phyloP scores from a whole-genome alignment of 2,113 vertebrate genomes.

The Chamaea fasciata region DNA sequence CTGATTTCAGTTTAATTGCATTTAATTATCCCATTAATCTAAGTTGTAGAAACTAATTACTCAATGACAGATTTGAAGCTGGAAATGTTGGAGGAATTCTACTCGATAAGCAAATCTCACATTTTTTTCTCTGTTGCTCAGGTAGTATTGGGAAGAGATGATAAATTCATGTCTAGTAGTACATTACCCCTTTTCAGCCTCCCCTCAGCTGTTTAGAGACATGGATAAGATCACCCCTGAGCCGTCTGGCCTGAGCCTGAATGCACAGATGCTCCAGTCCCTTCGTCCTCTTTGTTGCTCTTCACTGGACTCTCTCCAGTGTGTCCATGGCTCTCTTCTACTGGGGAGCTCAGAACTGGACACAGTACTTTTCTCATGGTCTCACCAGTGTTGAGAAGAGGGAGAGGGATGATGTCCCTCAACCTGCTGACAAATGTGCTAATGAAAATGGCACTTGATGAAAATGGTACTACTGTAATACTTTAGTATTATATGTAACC shows the following conservation, averaged over 20 bases:
- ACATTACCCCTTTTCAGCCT: neutral
- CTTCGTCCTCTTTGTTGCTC: neutral
- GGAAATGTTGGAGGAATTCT: neutral
- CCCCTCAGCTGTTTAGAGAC: neutral
- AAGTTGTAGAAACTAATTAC: neutral
- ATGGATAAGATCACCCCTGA: neutral
- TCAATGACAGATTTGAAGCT: neutral
- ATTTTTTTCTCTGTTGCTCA: neutral
- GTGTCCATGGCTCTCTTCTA: neutral
- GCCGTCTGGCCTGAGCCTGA: neutral
- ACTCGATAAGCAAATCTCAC: neutral
- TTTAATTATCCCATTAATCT: constrained; percentile 3
- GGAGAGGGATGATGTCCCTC: neutral
- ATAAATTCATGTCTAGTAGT: neutral
- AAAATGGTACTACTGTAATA: neutral
- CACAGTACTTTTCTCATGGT: rapidly evolving
- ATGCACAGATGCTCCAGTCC: neutral
- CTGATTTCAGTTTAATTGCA: constrained; percentile 20
- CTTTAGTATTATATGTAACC: too few relatives aligned
- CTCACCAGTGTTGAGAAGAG: neutral
- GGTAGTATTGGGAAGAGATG: neutral
- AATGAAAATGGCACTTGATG: neutral
- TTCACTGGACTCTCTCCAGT: neutral
- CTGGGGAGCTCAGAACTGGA: neutral
- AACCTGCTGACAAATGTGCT: neutral